These are phyloP conservation scores for Schizopygopsis pylzovi DNA, from an alignment of 2,797 vertebrate genomes.

Conservation along the genomic window DNA sequence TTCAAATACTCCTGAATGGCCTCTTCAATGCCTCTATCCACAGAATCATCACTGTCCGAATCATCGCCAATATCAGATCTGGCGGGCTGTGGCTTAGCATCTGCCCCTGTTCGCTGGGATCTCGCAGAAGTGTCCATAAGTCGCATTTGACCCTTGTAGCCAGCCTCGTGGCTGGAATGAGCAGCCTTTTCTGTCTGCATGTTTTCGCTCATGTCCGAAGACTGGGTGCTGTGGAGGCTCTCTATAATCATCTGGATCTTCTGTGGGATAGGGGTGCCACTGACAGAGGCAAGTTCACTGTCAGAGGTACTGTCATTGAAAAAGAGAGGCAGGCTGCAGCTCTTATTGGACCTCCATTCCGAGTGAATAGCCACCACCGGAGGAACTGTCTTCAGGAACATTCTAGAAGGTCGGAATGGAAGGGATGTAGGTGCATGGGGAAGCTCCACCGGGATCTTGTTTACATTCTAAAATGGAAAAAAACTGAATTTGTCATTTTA, in stretches of 20 bases:
- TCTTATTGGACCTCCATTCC: slow-evolving; percentile 90
- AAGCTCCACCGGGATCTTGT: slow-evolving; percentile 62
- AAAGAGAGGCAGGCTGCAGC: slow-evolving; percentile 86
- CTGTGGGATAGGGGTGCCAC: slow-evolving; percentile 81
- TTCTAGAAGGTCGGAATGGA: slow-evolving; percentile 82
- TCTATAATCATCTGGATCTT: slow-evolving; percentile 95
- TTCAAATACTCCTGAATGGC: slow-evolving; percentile 95
- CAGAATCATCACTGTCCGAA: slow-evolving; percentile 93
- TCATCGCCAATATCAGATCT: slow-evolving; percentile 74
- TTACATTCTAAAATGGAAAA: slow-evolving; percentile 80
- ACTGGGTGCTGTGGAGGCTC: slow-evolving; percentile 86
- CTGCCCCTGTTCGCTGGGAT: slow-evolving; percentile 56
- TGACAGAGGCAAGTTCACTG: slow-evolving; percentile 73
- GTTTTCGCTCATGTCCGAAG: slow-evolving; percentile 87
- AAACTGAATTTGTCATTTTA: slow-evolving; percentile 48
- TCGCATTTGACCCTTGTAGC: slow-evolving; percentile 65
- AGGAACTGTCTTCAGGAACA: slow-evolving; percentile 96
- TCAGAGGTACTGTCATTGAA: slow-evolving; percentile 84
- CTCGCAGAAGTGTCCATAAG: slow-evolving; percentile 63
- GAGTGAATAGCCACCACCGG: slow-evolving; percentile 89
- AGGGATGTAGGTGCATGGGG: slow-evolving; percentile 66
- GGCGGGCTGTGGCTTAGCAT: slow-evolving; percentile 43
- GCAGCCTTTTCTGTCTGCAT: slow-evolving; percentile 68
- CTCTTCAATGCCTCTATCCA: slow-evolving; percentile 93
- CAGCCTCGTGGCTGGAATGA: slow-evolving; percentile 77